Conservation (phyloP, 2,113 vertebrate species). For the Donacobius atricapilla region DNA sequence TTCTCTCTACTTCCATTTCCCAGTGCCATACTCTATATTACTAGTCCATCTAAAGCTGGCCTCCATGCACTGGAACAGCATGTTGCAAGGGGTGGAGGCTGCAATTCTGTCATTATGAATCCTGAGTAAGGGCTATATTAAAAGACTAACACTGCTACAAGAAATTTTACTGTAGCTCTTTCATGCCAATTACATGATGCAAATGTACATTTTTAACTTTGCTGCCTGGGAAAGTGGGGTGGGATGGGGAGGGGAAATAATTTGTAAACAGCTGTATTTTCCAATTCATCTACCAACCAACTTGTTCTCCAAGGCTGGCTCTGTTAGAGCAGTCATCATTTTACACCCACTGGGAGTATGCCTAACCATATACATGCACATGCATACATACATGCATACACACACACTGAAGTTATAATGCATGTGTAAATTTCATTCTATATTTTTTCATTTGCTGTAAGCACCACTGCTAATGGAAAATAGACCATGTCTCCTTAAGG, state of each 20-base stretch:
- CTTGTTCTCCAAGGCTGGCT: neutral
- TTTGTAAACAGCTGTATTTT: constrained; percentile 28
- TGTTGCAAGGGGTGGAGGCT: neutral
- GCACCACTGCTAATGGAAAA: constrained; percentile 74
- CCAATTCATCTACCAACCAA: neutral
- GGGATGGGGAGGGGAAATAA: neutral
- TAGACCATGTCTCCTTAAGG: constrained; percentile 74
- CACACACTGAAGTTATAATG: constrained; percentile 45
- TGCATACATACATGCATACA: neutral
- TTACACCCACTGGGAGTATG: neutral
- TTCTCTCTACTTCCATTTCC: neutral
- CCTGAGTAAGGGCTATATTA: neutral
- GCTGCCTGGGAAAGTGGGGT: neutral
- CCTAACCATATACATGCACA: neutral
- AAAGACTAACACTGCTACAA: neutral
- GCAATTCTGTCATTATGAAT: neutral
- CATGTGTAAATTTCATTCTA: constrained; percentile 61
- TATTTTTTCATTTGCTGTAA: constrained; percentile 73
- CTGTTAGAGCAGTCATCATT: neutral
- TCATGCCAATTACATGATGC: neutral
- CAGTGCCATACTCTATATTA: no score
- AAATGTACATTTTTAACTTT: neutral
- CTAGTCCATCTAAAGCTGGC: neutral
- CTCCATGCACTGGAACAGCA: neutral
- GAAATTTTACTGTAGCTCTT: neutral